A percentile compares a stretch with the other conserved stretches of the same genome.
These are phyloP conservation scores for Struthio camelus DNA, from an alignment of 2,113 vertebrate species.

Conservation along the genomic window DNA sequence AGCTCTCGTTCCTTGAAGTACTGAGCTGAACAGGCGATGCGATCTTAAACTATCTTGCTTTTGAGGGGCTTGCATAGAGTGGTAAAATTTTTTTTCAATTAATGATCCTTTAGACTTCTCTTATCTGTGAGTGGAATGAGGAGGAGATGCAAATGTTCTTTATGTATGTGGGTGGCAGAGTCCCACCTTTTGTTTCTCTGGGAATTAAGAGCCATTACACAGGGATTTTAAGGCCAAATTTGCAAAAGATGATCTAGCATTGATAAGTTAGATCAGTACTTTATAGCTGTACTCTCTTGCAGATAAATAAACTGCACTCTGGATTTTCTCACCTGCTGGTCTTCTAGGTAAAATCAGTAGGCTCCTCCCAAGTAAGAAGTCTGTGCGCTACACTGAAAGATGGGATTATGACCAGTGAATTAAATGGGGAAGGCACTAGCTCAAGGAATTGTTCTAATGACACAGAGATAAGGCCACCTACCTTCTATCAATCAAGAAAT, in stretches of 20 bases:
- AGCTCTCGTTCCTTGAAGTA: neutral
- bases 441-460: neutral
- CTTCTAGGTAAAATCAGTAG: neutral
- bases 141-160: neutral
- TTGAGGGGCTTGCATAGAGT: neutral
- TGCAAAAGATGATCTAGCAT: neutral
- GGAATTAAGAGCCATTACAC: neutral
- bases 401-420: neutral
- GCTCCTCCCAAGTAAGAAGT: neutral
- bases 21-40: neutral
- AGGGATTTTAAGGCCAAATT: neutral
- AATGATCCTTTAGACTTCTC: neutral
- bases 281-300: neutral
- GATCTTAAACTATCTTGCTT: neutral
- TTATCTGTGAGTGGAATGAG: neutral
- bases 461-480: neutral
- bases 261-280: neutral
- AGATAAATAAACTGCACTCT: neutral
- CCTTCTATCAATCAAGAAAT: neutral
- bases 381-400: fast-evolving
- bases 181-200: neutral
- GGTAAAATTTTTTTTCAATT: neutral
- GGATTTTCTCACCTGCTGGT: neutral
- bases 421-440: fast-evolving
- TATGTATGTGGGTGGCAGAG: neutral